Evolutionary conservation across 2,888 invertebrate genomes (phyloP).

Genomic region (Phalera bucephala): DNA sequence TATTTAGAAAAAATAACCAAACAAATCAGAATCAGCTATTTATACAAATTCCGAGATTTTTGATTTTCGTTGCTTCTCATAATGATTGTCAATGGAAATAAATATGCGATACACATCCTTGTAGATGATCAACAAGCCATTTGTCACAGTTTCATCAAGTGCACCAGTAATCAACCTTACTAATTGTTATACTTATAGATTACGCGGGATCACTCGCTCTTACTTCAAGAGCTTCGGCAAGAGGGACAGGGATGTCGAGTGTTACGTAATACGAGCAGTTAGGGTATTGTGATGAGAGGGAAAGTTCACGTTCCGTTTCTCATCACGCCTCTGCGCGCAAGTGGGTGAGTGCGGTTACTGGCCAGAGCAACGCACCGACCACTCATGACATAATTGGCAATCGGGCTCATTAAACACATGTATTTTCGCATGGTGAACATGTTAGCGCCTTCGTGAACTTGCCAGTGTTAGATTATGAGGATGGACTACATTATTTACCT

Average conservation of each 20-base stretch:
- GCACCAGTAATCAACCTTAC: background rate
- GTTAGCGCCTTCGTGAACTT: conserved; percentile 42
- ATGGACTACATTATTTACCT: too few species aligned
- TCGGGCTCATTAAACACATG: conserved; percentile 70
- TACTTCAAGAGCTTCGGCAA: conserved; percentile 25
- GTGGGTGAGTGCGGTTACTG: conserved; percentile 78
- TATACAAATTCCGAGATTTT: too few species aligned
- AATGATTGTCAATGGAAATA: too few species aligned
- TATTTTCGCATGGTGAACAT: conserved; percentile 55
- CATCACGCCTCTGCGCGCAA: conserved; percentile 74
- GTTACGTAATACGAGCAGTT: conserved; percentile 54
- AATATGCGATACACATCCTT: too few species aligned
- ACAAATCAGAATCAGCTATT: too few species aligned
- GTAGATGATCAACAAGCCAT: background rate
- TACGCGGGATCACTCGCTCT: conserved; percentile 26
- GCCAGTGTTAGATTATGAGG: too few species aligned
- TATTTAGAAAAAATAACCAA: too few species aligned
- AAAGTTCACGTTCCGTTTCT: conserved; percentile 75
- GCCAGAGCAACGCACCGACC: conserved; percentile 74
- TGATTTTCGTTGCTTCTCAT: too few species aligned
- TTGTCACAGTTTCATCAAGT: background rate
- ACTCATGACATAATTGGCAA: conserved; percentile 77
- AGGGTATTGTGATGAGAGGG: conserved; percentile 76
- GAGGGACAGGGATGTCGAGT: conserved; percentile 45
- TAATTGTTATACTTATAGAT: conserved; percentile 13